Evolutionary conservation across 2,797 vertebrate genomes (phyloP).

Genomic region (Hirundo rustica): DNA sequence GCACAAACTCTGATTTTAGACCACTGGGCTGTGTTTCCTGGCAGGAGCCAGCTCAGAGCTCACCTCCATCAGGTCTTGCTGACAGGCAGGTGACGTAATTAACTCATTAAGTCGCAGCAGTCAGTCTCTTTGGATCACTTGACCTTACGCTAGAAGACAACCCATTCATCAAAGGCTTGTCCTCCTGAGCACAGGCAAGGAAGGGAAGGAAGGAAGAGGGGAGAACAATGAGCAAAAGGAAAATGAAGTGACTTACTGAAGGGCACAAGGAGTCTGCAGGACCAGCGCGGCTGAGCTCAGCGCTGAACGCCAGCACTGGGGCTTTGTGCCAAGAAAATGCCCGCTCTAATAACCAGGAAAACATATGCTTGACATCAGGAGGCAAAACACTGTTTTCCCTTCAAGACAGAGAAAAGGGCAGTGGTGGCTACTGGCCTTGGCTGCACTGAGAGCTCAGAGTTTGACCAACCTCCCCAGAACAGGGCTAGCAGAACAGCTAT

Average conservation of each 20-base stretch:
- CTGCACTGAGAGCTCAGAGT: not conserved
- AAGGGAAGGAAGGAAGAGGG: not conserved
- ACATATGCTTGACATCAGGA: not conserved
- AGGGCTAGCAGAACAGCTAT: not conserved
- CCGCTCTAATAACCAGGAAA: not conserved
- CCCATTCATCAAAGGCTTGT: not conserved
- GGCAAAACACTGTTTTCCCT: not conserved
- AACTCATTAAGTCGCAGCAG: constrained; percentile 27
- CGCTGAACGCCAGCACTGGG: fast-evolving
- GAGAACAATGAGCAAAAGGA: not conserved
- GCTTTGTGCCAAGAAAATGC: not conserved
- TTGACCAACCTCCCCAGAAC: not conserved
- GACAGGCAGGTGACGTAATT: not conserved
- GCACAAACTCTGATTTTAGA: not conserved
- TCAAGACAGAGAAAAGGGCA: not conserved
- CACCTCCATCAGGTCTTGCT: not conserved
- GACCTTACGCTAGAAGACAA: constrained; percentile 8
- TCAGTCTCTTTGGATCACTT: constrained; percentile 8
- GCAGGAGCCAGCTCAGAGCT: not conserved
- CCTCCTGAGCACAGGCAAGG: not conserved
- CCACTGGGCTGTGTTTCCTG: not conserved
- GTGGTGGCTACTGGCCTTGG: not conserved
- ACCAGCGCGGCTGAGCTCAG: not conserved
- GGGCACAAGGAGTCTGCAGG: not conserved
- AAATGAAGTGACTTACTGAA: not conserved